Evolutionary conservation across 2,888 invertebrate species (phyloP).

Genomic region (Amphipyra berbera): DNA sequence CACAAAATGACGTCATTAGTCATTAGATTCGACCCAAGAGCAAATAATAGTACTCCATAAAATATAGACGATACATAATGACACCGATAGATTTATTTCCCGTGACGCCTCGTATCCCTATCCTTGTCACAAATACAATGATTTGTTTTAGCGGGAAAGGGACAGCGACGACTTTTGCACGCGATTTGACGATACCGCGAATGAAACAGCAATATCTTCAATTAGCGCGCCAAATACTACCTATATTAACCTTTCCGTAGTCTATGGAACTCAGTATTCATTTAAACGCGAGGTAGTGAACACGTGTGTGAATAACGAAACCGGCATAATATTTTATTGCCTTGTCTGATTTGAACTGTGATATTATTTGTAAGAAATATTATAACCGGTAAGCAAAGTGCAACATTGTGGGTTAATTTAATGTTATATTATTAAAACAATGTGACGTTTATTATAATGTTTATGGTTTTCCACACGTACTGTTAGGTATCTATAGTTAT

Average conservation of each 20-base stretch:
- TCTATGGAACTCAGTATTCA: conserved; percentile 45
- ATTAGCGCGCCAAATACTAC: conserved; percentile 44
- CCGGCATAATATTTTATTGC: conserved; percentile 26
- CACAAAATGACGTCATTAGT: conserved; percentile 46
- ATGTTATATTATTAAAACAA: not conserved
- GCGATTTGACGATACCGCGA: conserved; percentile 16
- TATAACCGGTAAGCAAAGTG: conserved; percentile 54
- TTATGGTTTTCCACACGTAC: conserved; percentile 16
- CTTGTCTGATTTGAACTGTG: conserved; percentile 56
- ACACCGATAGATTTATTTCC: conserved; percentile 28
- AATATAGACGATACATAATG: not conserved
- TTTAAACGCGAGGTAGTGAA: conserved; percentile 18
- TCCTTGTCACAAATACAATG: conserved; percentile 31
- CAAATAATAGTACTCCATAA: conserved; percentile 19
- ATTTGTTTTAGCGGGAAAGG: conserved; percentile 19
- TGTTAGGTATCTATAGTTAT: not conserved
- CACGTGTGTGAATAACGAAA: conserved; percentile 36
- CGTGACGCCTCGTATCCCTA: conserved; percentile 2
- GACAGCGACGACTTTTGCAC: conserved; percentile 21
- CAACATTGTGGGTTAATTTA: conserved; percentile 12
- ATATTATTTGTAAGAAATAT: conserved; percentile 59
- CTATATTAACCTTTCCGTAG: conserved; percentile 25
- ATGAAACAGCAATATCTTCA: conserved; percentile 34
- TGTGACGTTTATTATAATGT: conserved; percentile 5
- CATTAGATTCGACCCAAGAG: conserved; percentile 16